A percentile compares a stretch with the other conserved stretches of the same genome.
Evolutionary conservation across 2,797 vertebrate genomes (phyloP).

Genomic region (Phalloptychus januarius): DNA sequence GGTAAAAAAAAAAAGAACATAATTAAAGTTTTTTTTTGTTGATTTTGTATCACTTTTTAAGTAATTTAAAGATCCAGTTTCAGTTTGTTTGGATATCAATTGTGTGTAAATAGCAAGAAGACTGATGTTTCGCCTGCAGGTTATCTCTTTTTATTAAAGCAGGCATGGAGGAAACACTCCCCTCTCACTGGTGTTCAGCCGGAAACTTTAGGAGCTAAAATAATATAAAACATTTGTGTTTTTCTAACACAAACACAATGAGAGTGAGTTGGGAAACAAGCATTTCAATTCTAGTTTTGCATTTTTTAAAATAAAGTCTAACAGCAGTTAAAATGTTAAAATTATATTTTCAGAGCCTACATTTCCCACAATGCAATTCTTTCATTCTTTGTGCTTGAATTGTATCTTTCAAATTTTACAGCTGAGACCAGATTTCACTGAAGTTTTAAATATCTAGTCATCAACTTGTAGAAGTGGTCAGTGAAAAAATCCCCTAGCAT

Average conservation of each 20-base stretch:
- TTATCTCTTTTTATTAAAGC: constrained; percentile 2
- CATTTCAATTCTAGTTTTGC: neutral
- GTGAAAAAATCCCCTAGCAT: neutral
- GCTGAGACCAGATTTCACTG: neutral
- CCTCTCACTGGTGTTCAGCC: neutral
- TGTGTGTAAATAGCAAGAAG: constrained; percentile 37
- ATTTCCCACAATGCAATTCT: constrained; percentile 11
- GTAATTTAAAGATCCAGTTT: constrained; percentile 36
- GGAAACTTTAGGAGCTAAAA: neutral
- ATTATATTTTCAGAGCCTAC: neutral
- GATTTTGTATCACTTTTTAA: neutral
- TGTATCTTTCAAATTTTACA: neutral
- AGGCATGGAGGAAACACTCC: neutral
- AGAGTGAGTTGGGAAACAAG: neutral
- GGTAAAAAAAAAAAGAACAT: too few species aligned
- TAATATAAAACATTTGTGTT: neutral
- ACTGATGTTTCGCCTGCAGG: neutral
- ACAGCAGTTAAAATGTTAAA: neutral
- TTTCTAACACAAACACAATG: neutral
- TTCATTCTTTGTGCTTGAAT: neutral
- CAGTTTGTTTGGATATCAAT: constrained; percentile 37
- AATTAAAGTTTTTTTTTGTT: neutral
- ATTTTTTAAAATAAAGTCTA: too few species aligned
- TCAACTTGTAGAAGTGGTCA: neutral
- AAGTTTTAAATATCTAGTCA: neutral